Percentiles rank a stretch among this genome's conserved stretches.
Evolutionary conservation across 2,888 invertebrate species (phyloP).

Genomic region (Drosophila robusta): DNA sequence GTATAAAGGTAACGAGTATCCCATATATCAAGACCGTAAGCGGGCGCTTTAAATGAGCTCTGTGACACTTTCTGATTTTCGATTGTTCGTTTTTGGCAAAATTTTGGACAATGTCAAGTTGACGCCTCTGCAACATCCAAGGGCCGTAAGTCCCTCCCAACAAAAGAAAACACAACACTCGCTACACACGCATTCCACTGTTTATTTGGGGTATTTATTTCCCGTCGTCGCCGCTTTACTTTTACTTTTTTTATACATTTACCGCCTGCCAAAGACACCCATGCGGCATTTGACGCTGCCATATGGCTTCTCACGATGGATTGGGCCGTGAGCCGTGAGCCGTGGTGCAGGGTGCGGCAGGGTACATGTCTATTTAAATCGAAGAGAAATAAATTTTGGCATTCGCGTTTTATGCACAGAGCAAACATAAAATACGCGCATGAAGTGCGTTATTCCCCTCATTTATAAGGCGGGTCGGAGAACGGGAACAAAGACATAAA

Average conservation of each 20-base stretch:
- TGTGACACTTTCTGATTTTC: constrained; percentile 56
- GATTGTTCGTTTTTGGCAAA: constrained; percentile 8
- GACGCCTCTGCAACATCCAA: constrained; percentile 17
- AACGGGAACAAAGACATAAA: constrained; percentile 41
- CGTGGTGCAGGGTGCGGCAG: neutral
- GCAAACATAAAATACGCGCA: constrained; percentile 74
- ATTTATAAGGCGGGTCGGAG: constrained; percentile 12
- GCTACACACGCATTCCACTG: constrained; percentile 31
- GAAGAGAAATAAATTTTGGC: constrained; percentile 77
- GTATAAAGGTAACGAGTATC: constrained; percentile 27
- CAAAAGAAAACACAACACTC: constrained; percentile 9
- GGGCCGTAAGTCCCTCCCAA: neutral
- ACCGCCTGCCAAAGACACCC: constrained; percentile 53
- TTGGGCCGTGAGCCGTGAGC: neutral
- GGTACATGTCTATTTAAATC: constrained; percentile 72
- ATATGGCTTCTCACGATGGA: constrained; percentile 11
- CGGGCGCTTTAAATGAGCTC: constrained; percentile 69
- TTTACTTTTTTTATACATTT: constrained; percentile 61
- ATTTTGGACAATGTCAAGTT: constrained; percentile 36
- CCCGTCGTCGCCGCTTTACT: constrained; percentile 65
- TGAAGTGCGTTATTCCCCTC: constrained; percentile 58
- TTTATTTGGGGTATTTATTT: constrained; percentile 78
- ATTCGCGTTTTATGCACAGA: constrained; percentile 71
- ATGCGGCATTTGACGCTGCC: constrained; percentile 44
- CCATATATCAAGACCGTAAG: constrained; percentile 21